phyloP scores from a whole-genome alignment of 2,797 vertebrate genomes.

The Pterois miles region DNA sequence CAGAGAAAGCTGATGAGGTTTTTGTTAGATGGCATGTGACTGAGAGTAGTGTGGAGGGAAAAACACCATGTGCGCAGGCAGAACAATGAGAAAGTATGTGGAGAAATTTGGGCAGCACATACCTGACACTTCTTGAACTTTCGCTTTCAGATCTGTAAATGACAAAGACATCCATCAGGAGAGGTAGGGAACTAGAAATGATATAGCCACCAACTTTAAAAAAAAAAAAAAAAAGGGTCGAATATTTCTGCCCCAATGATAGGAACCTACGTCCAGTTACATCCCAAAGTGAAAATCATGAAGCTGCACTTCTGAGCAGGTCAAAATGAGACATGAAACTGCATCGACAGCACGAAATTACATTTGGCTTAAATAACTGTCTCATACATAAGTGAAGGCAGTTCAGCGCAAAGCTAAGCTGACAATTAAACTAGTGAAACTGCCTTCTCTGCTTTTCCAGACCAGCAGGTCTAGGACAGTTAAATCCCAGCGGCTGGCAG shows the following conservation, averaged over 20 bases:
- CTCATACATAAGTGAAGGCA: conserved; percentile 37
- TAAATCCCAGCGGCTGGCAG: conserved; percentile 41
- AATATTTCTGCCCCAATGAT: neutral
- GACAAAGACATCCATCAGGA: conserved; percentile 44
- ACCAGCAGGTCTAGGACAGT: conserved; percentile 41
- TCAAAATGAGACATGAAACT: conserved; percentile 36
- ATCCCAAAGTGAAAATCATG: conserved; percentile 5
- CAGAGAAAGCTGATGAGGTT: neutral
- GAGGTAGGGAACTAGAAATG: neutral
- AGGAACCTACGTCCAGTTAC: neutral
- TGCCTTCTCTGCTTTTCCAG: conserved; percentile 47
- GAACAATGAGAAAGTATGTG: neutral
- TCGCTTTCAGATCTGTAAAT: conserved; percentile 85
- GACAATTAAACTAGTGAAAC: conserved; percentile 52
- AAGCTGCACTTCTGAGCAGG: conserved; percentile 21
- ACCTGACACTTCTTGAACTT: conserved; percentile 83
- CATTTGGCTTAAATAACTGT: conserved; percentile 31
- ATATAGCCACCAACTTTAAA: neutral
- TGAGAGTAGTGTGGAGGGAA: neutral
- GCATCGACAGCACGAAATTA: conserved; percentile 20
- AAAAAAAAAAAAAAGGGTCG: too few species aligned
- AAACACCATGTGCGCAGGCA: neutral
- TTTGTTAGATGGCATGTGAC: conserved; percentile 1
- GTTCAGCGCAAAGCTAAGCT: conserved; percentile 29
- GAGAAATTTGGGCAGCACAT: conserved; percentile 43